Evolutionary conservation across 2,113 vertebrate genomes (phyloP).

Genomic region (Rhabdornis inornatus): DNA sequence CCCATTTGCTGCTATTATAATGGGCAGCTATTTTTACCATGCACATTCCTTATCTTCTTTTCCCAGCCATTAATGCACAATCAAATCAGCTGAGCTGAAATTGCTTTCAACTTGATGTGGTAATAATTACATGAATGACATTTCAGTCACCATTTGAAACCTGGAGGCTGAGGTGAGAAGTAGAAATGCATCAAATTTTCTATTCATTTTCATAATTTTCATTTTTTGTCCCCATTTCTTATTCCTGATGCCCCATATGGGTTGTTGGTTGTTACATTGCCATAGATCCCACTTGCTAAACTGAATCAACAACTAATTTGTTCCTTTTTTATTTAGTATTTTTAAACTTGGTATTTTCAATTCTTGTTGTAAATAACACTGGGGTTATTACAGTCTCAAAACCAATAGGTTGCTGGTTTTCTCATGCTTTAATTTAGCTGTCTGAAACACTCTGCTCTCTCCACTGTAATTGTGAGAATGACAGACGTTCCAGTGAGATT

Average conservation of each 20-base stretch:
- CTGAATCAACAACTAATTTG: background rate
- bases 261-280: conserved; percentile 31
- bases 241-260: background rate
- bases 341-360: background rate
- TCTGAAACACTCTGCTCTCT: background rate
- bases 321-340: background rate
- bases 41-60: conserved; percentile 64
- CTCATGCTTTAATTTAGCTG: background rate
- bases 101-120: conserved; percentile 54
- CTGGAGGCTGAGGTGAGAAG: background rate
- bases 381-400: background rate
- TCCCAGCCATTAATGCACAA: conserved; percentile 63
- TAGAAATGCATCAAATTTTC: conserved; percentile 27
- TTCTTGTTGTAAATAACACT: conserved; percentile 15
- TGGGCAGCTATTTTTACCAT: background rate
- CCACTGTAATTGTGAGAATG: conserved; percentile 35
- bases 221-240: background rate
- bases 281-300: background rate
- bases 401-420: background rate
- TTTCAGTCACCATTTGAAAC: conserved; percentile 62
- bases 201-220: background rate
- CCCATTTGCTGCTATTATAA: conserved; percentile 10
- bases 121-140: conserved; percentile 72
- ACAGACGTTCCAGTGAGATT: conserved; percentile 58
- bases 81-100: conserved; percentile 59